Evolutionary conservation across 2,888 invertebrate genomes (phyloP), one percentile per base, ranked within the genome.

Genomic region (Dicycla oo): DNA sequence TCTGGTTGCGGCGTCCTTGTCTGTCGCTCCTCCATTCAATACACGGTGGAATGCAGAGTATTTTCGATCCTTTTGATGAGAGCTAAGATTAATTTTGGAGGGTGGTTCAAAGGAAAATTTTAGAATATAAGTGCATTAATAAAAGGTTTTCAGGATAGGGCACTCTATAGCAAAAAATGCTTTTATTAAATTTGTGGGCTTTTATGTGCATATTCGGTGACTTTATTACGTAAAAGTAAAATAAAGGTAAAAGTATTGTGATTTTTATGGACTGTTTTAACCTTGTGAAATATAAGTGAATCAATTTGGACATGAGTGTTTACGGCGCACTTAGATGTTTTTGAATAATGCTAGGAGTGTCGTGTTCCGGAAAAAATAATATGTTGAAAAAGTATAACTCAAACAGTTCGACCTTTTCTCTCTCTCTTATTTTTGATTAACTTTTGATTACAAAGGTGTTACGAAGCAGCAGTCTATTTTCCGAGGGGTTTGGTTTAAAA

Each of bases 41-140:
- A 89, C 87, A 86, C 84, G 89, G 86, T 85, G 95, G 95, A 93
- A 95, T 95, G 91, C 91, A 85, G 87, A 92, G 91, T 89, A 95
- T 94, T 92, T 91, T 85, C 89, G 93, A 91, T 91, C 93, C 94
- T 94, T 95, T 94, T 94, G 94, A 95, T 92, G 93, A 93, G 90
- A 91, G 91, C 91, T 93, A 93, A 95, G 94, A 95, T 95, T 95
- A 95, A 95, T 95, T 94, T 94, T 90, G 92, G 90, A 90, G 94
- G 93, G 93, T 84, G 88, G 91, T 91, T 94, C 94, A 95, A 95
- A 94, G 94, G 94, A 93, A 93, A 93, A 94, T 95, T 85, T 94
- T 93, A 92, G 94, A 94, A 94, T 94, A 92, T 94, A 95, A 95
- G 94, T 95, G 94, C 94, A 95, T 95, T 94, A 94, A 94, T 95